Base-by-base conservation (phyloP, 2,888 invertebrate genomes). In the Megamerina dolium region DNA sequence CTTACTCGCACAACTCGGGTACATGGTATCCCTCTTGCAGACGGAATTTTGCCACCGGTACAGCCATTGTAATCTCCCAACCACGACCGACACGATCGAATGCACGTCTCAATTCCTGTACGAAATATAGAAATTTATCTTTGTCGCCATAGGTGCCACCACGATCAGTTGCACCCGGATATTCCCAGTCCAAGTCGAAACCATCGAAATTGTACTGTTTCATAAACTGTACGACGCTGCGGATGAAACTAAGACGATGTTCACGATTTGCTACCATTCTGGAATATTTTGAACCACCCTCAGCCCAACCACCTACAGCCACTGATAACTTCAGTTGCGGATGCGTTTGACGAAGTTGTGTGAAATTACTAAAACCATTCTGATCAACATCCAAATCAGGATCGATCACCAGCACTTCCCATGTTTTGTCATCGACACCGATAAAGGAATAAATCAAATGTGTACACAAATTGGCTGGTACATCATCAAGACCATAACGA, bases 261-360 rank as follows among this genome's bases (percentile, higher is more conserved):
- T 77, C 75, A 58, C 84, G 83, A 34, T 81, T 76, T 0, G 82
- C 77, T 1, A 87, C 88, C 80, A 92, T 82, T 37, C 78, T 76
- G 0, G 91, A 91, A 69, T 91, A 92, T 65, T 91, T 91, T 52
- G 80, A 76, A 16, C 91, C 91, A 12, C 91, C 91, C 63, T 91
- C 91, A 1, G 83, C 91, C 91, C 91, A 92, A 1, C 91, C 91
- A 0, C 92, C 92, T 1, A 91, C 85, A 0, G 91, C 91, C 2
- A 91, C 77, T 72, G 80, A 78, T 32, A 86, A 79, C 68, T 88
- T 88, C 6, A 90, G 74, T 20, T 78, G 68, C 0, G 90, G 89
- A 64, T 84, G 78, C 26, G 77, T 78, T 20, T 77, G 72, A 45
- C 81, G 82, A 14, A 91, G 72, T 12, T 77, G 74, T 0, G 87